These are phyloP conservation scores for Strix occidentalis DNA, from an alignment of 2,797 vertebrate genomes.

Conservation along the genomic window DNA sequence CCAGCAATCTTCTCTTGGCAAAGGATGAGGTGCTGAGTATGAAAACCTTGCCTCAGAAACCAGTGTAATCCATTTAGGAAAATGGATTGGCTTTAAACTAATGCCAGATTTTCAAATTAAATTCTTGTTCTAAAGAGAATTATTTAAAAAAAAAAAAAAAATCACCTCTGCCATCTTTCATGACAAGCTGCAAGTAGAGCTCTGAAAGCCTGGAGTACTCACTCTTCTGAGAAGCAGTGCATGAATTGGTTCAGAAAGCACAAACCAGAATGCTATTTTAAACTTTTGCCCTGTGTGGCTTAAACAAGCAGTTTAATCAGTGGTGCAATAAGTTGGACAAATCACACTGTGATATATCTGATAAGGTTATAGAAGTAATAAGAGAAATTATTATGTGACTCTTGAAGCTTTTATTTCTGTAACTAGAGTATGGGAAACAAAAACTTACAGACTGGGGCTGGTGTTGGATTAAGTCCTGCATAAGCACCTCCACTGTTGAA, in stretches of 20 bases:
- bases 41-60: slow-evolving; percentile 32
- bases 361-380: slow-evolving; percentile 1
- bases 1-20: not conserved
- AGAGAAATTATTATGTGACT: not conserved
- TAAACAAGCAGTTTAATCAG: not conserved
- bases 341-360: not conserved
- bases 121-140: not conserved
- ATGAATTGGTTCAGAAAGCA: not conserved
- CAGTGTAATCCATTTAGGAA: slow-evolving; percentile 31
- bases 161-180: not conserved
- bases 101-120: slow-evolving; percentile 19
- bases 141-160: not conserved
- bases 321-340: not conserved
- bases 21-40: not conserved
- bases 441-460: not conserved
- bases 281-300: slow-evolving; percentile 1
- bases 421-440: not conserved
- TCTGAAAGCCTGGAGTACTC: not conserved
- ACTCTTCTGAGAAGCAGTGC: not conserved
- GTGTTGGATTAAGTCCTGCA: not conserved
- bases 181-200: not conserved
- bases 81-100: slow-evolving; percentile 23
- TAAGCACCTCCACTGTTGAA: not conserved
- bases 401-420: slow-evolving; percentile 11
- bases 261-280: not conserved